Conservation (phyloP, 2,113 vertebrate species). For the Upupa epops region DNA sequence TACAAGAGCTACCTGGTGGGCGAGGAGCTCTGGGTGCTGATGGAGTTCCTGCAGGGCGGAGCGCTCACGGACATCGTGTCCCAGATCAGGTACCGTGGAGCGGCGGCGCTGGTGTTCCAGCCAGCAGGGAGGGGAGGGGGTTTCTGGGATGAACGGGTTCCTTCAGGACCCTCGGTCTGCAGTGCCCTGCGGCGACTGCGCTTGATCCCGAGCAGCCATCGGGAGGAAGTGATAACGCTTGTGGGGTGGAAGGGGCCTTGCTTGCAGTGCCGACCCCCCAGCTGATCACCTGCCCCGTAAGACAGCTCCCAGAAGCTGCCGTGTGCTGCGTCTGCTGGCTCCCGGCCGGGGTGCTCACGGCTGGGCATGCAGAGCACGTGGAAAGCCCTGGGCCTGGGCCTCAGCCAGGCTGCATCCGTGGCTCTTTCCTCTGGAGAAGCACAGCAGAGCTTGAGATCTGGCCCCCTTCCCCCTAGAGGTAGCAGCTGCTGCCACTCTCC, state of each 20-base stretch:
- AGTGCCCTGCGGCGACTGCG: neutral
- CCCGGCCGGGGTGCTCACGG: neutral
- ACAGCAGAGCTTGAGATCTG: slow-evolving; percentile 23
- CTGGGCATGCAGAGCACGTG: neutral
- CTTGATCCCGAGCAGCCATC: neutral
- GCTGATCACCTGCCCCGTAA: neutral
- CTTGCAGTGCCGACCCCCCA: neutral
- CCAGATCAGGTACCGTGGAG: slow-evolving; percentile 86
- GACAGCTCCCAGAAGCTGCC: neutral
- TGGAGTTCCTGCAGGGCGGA: slow-evolving; percentile 98
- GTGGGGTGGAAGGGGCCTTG: neutral
- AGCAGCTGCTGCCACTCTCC: slow-evolving; percentile 11
- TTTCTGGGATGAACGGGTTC: neutral
- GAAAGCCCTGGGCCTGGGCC: too few species aligned
- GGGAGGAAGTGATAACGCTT: neutral
- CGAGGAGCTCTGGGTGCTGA: slow-evolving; percentile 98
- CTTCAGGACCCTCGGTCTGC: neutral
- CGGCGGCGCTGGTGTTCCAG: neutral
- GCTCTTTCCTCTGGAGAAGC: neutral
- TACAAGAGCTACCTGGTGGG: slow-evolving; percentile 97
- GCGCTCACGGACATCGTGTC: slow-evolving; percentile 97
- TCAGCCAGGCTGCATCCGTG: neutral
- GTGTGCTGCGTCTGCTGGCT: neutral
- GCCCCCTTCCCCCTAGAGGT: slow-evolving; percentile 48
- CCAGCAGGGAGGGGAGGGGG: neutral